These are phyloP conservation scores for Siderastrea siderea DNA, from an alignment of 92 coral and sea anemone genomes.

Conservation along the genomic window DNA sequence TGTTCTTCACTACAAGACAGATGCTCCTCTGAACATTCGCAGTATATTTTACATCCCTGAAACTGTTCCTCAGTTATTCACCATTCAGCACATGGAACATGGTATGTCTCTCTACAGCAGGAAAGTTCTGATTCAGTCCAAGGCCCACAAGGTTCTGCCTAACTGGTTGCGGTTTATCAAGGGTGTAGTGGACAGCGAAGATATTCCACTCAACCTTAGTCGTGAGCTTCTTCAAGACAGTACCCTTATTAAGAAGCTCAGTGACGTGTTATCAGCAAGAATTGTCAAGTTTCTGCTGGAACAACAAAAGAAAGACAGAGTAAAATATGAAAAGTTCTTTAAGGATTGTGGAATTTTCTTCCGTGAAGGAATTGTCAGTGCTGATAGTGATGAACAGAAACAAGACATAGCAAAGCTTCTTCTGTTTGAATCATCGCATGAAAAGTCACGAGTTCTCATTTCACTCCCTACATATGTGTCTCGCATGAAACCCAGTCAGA, in stretches of 20 bases:
- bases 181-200: conserved; percentile 99
- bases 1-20: conserved; percentile 95
- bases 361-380: conserved; percentile 94
- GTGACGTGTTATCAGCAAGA: conserved; percentile 85
- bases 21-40: conserved; percentile 95
- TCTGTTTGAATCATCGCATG: conserved; percentile 93
- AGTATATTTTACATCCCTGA: conserved; percentile 98
- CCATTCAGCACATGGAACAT: conserved; percentile 82
- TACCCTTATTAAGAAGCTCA: conserved; percentile 88
- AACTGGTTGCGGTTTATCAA: conserved; percentile 95
- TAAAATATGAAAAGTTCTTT: conserved; percentile 93
- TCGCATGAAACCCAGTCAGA: conserved; percentile 94
- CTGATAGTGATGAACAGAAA: conserved; percentile 84
- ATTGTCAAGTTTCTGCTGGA: conserved; percentile 91
- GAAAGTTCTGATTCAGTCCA: conserved; percentile 93
- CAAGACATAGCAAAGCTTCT: conserved; percentile 91
- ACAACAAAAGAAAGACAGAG: conserved; percentile 92
- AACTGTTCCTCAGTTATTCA: conserved; percentile 86
- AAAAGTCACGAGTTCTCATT: conserved; percentile 86
- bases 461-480: conserved; percentile 84
- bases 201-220: conserved; percentile 95
- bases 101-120: conserved; percentile 94
- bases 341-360: conserved; percentile 89
- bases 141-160: conserved; percentile 88
- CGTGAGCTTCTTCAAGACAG: conserved; percentile 97